Percentiles rank a stretch among this genome's conserved stretches.
These are phyloP conservation scores for Lepidotrigona ventralis DNA, from an alignment of 1,140 invertebrate species.

Conservation along the genomic window DNA sequence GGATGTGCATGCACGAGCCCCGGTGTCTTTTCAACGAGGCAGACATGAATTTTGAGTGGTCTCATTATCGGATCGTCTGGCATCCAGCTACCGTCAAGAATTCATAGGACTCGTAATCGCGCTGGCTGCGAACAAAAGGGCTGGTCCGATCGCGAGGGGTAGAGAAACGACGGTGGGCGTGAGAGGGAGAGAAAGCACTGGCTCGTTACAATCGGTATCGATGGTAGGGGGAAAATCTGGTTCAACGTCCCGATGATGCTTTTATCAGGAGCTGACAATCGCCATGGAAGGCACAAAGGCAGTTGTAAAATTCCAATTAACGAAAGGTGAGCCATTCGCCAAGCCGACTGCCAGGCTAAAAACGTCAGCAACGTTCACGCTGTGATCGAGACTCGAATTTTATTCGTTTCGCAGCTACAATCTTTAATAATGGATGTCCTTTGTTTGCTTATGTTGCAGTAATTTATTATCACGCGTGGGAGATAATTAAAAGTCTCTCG, in stretches of 20 bases:
- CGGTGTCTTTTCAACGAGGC: conserved; percentile 34
- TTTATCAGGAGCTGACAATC: conserved; percentile 59
- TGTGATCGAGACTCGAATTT: neutral
- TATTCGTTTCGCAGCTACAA: neutral
- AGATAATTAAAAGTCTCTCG: neutral
- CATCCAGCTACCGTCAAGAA: conserved; percentile 47
- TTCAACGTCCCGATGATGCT: conserved; percentile 63
- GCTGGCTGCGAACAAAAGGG: conserved; percentile 43
- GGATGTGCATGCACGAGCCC: conserved; percentile 8
- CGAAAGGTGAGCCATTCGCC: conserved; percentile 36
- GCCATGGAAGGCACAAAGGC: conserved; percentile 53
- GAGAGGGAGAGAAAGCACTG: neutral
- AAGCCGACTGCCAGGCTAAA: conserved; percentile 12
- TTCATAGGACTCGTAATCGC: conserved; percentile 49
- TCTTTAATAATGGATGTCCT: neutral
- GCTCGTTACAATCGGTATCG: conserved; percentile 39
- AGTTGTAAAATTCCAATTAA: conserved; percentile 68
- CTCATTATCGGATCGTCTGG: conserved; percentile 50
- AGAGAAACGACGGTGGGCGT: neutral
- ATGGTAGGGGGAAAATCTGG: conserved; percentile 34
- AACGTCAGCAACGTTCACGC: neutral
- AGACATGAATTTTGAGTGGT: conserved; percentile 53
- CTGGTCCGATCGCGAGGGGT: conserved; percentile 30
- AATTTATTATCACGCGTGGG: neutral
- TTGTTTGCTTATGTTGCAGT: neutral